Base-by-base conservation (phyloP, 2,113 vertebrate species). In the Mus spicilegus region DNA sequence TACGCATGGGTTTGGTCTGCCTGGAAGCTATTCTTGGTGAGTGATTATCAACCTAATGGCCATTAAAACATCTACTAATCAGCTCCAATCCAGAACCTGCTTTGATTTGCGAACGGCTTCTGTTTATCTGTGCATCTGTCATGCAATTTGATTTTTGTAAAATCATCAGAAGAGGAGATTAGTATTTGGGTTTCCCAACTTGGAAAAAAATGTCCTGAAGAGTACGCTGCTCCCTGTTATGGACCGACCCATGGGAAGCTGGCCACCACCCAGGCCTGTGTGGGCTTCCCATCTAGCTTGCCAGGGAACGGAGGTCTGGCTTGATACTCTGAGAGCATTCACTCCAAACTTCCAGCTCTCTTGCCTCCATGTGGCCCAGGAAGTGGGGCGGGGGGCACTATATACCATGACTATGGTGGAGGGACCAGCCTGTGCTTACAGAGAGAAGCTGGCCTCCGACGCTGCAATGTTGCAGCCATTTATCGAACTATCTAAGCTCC, bases 121-220 rank as follows among this genome's bases (percentile, higher is more conserved):
- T 89, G 76, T 96, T 97, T 97, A 97, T 97, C 97, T 97, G 90
- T 24, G 7, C 90, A 97, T 97, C 97, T 97, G 87, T 95, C 93
- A 95, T 3, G 72, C 95, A 86, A 91, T 96, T 97, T 85, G 54
- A 80, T 93, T 98, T 97, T 88, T 97, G 96, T 97, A 95, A 96
- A 95, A 97, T 97, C 97, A 97, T 98, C 97, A 97, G 1, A 97
- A 96, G 72, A 95, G 54, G 63, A 94, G 88, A 88, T 96, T 93
- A 95, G 81, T 42, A 69, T 46, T 70, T 58, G 86, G 70, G 75
- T 97, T 98, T 96, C 97, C 90, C 94, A 96, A 96, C 93, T 89
- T 94, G 85, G n/a, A 69, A 84, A 90, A 81, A 58, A 91, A 46
- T 46, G 76, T 82, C 63, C n/a, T 72, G 30, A 42, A 89, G 54